Conservation (phyloP, 2,113 vertebrate genomes). For the Chascanopsetta lugubris region DNA sequence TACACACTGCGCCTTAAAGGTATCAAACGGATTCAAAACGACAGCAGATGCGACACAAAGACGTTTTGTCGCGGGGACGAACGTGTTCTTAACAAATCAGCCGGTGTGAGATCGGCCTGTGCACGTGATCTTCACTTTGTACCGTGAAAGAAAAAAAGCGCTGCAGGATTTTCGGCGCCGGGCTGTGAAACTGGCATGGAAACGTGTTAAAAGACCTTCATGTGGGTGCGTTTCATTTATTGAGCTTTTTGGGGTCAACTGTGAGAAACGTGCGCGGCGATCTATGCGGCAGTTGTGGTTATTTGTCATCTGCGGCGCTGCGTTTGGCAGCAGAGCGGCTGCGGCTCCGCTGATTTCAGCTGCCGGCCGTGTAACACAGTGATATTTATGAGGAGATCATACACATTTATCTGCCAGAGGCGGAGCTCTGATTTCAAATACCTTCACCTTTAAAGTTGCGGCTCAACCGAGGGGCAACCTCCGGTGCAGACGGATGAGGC, state of each 20-base stretch:
- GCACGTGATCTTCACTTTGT: slow-evolving; percentile 21
- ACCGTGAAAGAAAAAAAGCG: slow-evolving; percentile 25
- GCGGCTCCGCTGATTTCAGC: neutral
- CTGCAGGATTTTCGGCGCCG: slow-evolving; percentile 24
- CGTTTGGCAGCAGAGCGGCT: neutral
- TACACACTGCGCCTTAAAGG: too few species aligned
- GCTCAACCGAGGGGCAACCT: too few species aligned
- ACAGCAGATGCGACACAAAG: neutral
- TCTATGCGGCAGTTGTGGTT: neutral
- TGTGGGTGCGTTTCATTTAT: slow-evolving; percentile 36
- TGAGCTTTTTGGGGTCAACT: slow-evolving; percentile 2
- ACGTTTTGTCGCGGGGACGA: neutral
- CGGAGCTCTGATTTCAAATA: too few species aligned
- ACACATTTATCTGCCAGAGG: too few species aligned
- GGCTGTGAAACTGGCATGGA: slow-evolving; percentile 41
- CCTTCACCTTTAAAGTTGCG: too few species aligned
- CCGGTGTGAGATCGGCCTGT: slow-evolving; percentile 12
- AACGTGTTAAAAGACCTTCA: slow-evolving; percentile 37
- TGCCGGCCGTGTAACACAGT: too few species aligned
- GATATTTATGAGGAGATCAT: too few species aligned
- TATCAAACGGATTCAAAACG: neutral
- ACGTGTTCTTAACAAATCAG: slow-evolving; percentile 1
- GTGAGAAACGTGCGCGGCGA: slow-evolving; percentile 4
- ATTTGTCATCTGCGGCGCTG: neutral
- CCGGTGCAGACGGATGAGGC: too few species aligned